phyloP scores from a whole-genome alignment of 2,888 invertebrate genomes.

The Nymphalis polychloros region DNA sequence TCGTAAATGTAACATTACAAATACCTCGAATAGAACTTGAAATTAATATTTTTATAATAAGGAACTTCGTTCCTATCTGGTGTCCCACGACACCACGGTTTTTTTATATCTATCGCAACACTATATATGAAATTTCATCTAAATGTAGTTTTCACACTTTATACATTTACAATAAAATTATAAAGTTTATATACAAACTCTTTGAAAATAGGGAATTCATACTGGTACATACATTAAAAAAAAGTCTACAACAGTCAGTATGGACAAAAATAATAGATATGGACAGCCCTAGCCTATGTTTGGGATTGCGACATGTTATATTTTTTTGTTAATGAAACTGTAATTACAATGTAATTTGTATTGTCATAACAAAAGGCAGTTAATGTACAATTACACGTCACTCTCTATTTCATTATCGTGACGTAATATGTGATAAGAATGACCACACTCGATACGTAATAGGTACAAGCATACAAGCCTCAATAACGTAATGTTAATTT shows the following conservation, averaged over 20 bases:
- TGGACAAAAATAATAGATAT: not conserved
- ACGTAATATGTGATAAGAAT: slow-evolving; percentile 38
- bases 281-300: slow-evolving; percentile 35
- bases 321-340: slow-evolving; percentile 42
- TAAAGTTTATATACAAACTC: not conserved
- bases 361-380: slow-evolving; percentile 52
- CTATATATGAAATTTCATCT: no score
- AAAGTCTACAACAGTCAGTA: not conserved
- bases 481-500: slow-evolving; percentile 20
- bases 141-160: no score
- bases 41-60: no score
- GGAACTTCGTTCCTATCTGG: no score
- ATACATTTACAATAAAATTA: not conserved
- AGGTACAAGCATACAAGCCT: slow-evolving; percentile 15
- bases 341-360: slow-evolving; percentile 44
- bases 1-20: no score
- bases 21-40: no score
- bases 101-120: no score
- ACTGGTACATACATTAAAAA: not conserved
- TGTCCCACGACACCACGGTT: no score
- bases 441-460: slow-evolving; percentile 28
- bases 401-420: slow-evolving; percentile 48
- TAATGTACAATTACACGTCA: slow-evolving; percentile 49
- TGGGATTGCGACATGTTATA: slow-evolving; percentile 38
- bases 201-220: not conserved